A percentile compares a stretch with the other conserved stretches of the same genome.
phyloP scores from a whole-genome alignment of 2,113 vertebrate genomes.

The Psittacula cyanocephala region DNA sequence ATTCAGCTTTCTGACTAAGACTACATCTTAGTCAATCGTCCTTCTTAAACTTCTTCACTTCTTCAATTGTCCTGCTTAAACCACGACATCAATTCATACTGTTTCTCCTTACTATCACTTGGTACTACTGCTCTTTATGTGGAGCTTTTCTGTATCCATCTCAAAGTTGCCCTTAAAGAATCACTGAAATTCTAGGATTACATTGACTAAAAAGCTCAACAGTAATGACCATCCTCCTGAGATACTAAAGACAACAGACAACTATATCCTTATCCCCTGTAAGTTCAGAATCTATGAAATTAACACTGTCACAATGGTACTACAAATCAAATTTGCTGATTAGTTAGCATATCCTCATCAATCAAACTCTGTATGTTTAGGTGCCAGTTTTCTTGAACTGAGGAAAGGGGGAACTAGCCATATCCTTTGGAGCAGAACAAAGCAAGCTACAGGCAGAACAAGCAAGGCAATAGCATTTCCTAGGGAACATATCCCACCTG shows the following conservation, averaged over 20 bases:
- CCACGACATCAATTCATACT: not conserved
- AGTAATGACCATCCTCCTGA: not conserved
- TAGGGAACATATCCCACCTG: not conserved
- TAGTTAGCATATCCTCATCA: not conserved
- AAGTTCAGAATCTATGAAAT: not conserved
- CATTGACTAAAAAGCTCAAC: not conserved
- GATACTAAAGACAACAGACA: not conserved
- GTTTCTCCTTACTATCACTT: not conserved
- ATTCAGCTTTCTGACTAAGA: not conserved
- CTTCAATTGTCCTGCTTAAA: not conserved
- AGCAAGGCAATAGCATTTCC: not conserved
- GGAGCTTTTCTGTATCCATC: not conserved
- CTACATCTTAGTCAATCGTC: too few relatives aligned
- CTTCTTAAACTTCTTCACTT: not conserved
- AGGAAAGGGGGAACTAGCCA: not conserved
- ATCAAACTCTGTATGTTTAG: not conserved
- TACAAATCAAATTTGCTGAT: not conserved
- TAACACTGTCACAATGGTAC: not conserved
- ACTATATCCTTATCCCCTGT: not conserved
- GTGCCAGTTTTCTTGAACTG: not conserved
- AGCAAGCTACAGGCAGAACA: not conserved
- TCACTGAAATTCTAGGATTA: not conserved
- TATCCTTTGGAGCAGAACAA: not conserved
- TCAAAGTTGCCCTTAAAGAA: not conserved
- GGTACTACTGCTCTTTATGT: not conserved